Evolutionary conservation across 2,888 invertebrate genomes (phyloP).

Genomic region (Pollenia amentaria): DNA sequence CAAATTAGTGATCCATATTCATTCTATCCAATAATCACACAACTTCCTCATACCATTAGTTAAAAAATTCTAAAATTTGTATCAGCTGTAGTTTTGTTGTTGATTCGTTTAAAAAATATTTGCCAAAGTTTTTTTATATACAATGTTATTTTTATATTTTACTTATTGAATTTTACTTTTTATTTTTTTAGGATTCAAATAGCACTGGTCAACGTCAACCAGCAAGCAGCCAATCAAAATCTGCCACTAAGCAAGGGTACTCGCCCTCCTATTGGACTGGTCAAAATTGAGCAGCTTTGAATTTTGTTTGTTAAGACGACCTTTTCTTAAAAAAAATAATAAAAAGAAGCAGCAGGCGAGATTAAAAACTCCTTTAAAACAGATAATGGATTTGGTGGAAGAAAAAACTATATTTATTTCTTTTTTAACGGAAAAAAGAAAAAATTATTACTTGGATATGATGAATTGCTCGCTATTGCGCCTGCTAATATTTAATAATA

Average conservation of each 20-base stretch:
- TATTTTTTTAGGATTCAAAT: conserved; percentile 83
- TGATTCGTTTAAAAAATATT: conserved; percentile 5
- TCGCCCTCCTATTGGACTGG: conserved; percentile 85
- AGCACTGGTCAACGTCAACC: conserved; percentile 85
- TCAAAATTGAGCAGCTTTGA: conserved; percentile 81
- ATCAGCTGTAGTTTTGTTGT: conserved; percentile 52
- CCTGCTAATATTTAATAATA: conserved; percentile 56
- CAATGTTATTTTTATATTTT: neutral
- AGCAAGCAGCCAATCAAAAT: conserved; percentile 84
- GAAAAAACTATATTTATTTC: conserved; percentile 10
- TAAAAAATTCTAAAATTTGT: conserved; percentile 10
- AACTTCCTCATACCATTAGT: too few relatives aligned
- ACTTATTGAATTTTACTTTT: conserved; percentile 25
- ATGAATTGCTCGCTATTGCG: conserved; percentile 57
- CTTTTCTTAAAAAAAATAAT: conserved; percentile 23
- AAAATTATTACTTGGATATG: conserved; percentile 35
- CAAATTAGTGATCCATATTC: too few relatives aligned
- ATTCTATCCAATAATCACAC: too few relatives aligned
- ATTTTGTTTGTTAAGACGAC: conserved; percentile 68
- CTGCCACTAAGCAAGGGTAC: conserved; percentile 84
- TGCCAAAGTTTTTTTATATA: neutral
- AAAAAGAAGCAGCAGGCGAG: conserved; percentile 52
- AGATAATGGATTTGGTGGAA: conserved; percentile 29
- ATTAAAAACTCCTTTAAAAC: conserved; percentile 53
- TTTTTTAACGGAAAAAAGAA: conserved; percentile 42